Conservation (phyloP, 2,888 invertebrate species). For the Cremastinae sp. region DNA sequence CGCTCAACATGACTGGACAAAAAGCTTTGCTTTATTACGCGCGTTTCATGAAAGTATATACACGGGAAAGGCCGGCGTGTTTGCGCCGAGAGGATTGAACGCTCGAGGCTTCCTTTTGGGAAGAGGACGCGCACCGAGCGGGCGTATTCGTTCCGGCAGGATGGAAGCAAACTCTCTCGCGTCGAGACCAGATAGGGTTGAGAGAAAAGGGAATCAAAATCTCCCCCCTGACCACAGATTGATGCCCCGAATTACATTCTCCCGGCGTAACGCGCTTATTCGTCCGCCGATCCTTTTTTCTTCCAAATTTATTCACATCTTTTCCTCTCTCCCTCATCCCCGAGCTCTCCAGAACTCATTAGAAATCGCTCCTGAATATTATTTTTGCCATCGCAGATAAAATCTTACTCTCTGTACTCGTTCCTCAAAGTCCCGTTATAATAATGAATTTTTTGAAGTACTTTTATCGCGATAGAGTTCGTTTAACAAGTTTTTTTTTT, state of each 20-base stretch:
- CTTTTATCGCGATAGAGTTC: no score
- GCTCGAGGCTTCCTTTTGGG: constrained; percentile 34
- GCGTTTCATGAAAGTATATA: no score
- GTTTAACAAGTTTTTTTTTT: no score
- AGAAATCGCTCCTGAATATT: constrained; percentile 23
- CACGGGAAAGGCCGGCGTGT: no score
- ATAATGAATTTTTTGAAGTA: no score
- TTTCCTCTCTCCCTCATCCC: constrained; percentile 28
- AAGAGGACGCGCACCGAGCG: constrained; percentile 7
- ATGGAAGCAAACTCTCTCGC: constrained; percentile 54
- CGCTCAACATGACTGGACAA: no score
- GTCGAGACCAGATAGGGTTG: constrained; percentile 26
- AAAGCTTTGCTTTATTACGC: no score
- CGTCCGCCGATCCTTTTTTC: constrained; percentile 62
- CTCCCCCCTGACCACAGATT: constrained; percentile 78
- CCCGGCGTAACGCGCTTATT: constrained; percentile 68
- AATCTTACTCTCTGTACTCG: not conserved
- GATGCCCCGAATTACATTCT: constrained; percentile 78
- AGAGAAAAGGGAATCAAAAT: constrained; percentile 56
- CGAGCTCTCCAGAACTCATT: constrained; percentile 7
- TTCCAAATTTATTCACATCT: constrained; percentile 15
- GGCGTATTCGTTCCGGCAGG: constrained; percentile 49
- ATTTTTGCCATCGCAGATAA: no score
- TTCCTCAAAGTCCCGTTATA: no score
- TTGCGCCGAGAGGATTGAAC: not conserved